phyloP scores from a whole-genome alignment of 2,797 vertebrate species.

The Chaenodraco wilsoni region DNA sequence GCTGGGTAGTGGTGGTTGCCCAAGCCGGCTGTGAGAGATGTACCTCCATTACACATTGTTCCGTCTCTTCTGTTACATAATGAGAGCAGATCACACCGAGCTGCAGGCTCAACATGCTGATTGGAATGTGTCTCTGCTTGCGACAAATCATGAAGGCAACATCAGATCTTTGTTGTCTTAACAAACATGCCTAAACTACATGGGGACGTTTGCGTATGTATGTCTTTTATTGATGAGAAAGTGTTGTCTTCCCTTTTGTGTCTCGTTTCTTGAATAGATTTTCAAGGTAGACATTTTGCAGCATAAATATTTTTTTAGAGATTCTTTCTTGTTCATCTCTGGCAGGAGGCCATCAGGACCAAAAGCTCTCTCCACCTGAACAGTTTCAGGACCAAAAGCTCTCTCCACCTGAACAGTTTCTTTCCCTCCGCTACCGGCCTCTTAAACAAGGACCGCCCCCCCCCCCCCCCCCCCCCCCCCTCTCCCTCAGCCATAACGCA shows the following conservation, averaged over 20 bases:
- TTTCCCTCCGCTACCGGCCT: no score
- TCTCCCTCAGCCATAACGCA: no score
- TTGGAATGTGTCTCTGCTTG: slow-evolving; percentile 9
- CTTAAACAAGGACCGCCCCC: no score
- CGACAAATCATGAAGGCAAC: background rate
- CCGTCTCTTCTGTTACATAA: background rate
- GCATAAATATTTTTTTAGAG: background rate
- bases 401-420: no score
- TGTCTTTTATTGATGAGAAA: background rate
- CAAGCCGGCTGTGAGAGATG: slow-evolving; percentile 44
- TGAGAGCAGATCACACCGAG: slow-evolving; percentile 13
- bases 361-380: no score
- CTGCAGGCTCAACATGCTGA: background rate
- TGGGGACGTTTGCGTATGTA: no score
- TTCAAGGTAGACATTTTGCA: background rate
- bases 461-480: no score
- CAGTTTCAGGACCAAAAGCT: no score
- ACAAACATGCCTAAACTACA: no score
- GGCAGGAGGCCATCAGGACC: no score
- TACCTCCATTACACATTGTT: slow-evolving; percentile 13
- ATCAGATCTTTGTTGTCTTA: background rate
- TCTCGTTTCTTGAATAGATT: background rate
- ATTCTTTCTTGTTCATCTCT: slow-evolving; percentile 1
- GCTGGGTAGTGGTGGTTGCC: slow-evolving; percentile 35
- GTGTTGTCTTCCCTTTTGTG: background rate